Conservation (phyloP, 2,797 vertebrate genomes). For the Gymnoscopelus braueri region DNA sequence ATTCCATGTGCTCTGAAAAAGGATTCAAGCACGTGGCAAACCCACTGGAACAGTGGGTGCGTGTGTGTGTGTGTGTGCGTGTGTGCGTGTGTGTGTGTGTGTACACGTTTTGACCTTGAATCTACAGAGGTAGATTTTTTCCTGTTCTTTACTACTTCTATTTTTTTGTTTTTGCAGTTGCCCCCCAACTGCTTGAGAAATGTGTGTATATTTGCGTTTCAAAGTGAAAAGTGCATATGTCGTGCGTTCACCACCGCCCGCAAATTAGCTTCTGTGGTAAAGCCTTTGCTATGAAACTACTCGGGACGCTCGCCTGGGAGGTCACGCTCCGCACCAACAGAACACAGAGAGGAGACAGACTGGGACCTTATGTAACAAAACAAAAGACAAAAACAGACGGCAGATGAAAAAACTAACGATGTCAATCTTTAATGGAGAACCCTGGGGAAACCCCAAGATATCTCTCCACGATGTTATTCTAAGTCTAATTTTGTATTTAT, state of each 20-base stretch:
- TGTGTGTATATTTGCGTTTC: no score
- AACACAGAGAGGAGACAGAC: conserved; percentile 17
- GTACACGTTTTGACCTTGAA: not conserved
- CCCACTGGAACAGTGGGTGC: not conserved
- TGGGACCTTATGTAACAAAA: conserved; percentile 41
- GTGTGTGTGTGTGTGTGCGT: conserved; percentile 11
- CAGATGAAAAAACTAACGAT: conserved; percentile 64
- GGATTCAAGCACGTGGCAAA: conserved; percentile 12
- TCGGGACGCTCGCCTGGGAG: no score
- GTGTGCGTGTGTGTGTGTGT: conserved; percentile 17
- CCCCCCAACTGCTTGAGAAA: no score
- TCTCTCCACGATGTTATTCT: conserved; percentile 46
- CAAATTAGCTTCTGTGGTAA: no score
- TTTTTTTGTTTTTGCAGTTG: no score
- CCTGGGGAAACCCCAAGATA: conserved; percentile 28
- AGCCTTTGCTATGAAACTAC: no score
- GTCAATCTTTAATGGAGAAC: conserved; percentile 65
- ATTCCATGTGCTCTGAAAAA: conserved; percentile 47
- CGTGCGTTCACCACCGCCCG: no score
- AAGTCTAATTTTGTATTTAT: conserved; percentile 39
- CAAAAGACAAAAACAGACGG: conserved; percentile 15
- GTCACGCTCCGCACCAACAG: not conserved
- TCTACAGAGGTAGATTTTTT: no score
- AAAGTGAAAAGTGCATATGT: no score
- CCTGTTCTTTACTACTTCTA: no score